Base-by-base conservation (phyloP, 2,888 invertebrate genomes). In the Idaea aversata region DNA sequence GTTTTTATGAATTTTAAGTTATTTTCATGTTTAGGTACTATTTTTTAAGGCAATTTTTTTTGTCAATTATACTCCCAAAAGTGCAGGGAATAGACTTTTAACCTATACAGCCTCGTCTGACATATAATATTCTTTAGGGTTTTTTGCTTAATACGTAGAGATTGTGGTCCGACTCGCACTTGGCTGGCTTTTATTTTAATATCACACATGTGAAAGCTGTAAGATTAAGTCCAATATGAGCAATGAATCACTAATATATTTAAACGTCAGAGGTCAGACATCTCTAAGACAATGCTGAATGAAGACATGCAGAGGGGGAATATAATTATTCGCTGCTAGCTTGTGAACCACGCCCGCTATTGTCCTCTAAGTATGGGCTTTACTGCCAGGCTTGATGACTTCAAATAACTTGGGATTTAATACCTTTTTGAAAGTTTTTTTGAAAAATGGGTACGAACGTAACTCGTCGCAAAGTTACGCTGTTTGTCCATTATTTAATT, bases 301-400 rank as follows among this genome's bases (percentile, higher is more conserved):
- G 89, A 87, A 85, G 82, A 79, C 81, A 79, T 77, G 76, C 67
- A 74, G 75, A 72, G 75, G 78, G 81, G 83, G 80, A 81, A 77
- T 79, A 79, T 90, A 91, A 91, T 92, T 91, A 91, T 88, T 86
- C 87, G 84, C 85, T 84, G 85, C 88, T 88, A 87, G 85, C 83
- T 80, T 76, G 82, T 77, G 79, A 79, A 84, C 88, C 91, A 90
- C 92, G 91, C 92, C 92, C 77, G 84, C 91, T 85, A 92, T 92
- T 92, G 91, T 92, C 72, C 77, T 67, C 82, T 87, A 86, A 88
- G 84, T 85, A 84, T 77, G 80, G 86, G 81, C 83, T 85, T 85
- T 83, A 85, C 82, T 77, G 77, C 77, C 78, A 77, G 76, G 75
- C 73, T 70, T 72, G 74, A 72, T 77, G 67, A 65, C 76, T 76